These are phyloP conservation scores for Glyphotaelius pellucidus DNA, from an alignment of 2,888 invertebrate genomes.

Conservation along the genomic window DNA sequence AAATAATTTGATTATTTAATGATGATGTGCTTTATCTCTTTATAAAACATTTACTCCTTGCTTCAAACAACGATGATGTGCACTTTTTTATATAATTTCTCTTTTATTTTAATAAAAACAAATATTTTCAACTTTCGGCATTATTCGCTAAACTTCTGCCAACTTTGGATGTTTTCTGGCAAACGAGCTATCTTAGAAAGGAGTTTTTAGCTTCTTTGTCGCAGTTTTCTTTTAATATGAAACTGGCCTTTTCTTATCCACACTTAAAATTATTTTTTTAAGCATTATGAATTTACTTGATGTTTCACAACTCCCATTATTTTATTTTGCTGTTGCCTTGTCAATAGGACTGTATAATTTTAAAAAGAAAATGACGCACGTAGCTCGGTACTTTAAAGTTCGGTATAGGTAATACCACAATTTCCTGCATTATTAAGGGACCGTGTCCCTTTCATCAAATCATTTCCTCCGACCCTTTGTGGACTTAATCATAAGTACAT, in stretches of 20 bases:
- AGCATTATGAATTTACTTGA: not conserved
- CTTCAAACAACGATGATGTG: not conserved
- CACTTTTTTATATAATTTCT: not conserved
- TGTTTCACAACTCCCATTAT: not conserved
- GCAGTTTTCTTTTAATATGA: not conserved
- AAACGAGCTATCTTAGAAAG: slow-evolving; percentile 1
- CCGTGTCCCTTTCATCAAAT: not conserved
- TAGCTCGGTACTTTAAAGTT: not conserved
- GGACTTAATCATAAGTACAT: not conserved
- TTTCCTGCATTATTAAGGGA: not conserved
- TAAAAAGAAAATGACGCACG: not conserved
- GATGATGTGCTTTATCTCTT: not conserved
- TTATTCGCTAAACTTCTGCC: not conserved
- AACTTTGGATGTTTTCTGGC: not conserved
- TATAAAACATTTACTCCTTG: not conserved
- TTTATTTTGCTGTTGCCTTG: not conserved
- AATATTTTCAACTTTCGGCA: not conserved
- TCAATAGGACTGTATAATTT: not conserved
- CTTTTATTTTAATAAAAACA: not conserved
- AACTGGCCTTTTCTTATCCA: not conserved
- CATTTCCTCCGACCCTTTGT: not conserved
- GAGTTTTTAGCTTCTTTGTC: not conserved
- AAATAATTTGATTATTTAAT: not conserved
- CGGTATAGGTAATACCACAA: not conserved
- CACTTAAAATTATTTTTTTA: not conserved